Base-by-base conservation (phyloP, 2,888 invertebrate species). In the Oxytorus armatus region DNA sequence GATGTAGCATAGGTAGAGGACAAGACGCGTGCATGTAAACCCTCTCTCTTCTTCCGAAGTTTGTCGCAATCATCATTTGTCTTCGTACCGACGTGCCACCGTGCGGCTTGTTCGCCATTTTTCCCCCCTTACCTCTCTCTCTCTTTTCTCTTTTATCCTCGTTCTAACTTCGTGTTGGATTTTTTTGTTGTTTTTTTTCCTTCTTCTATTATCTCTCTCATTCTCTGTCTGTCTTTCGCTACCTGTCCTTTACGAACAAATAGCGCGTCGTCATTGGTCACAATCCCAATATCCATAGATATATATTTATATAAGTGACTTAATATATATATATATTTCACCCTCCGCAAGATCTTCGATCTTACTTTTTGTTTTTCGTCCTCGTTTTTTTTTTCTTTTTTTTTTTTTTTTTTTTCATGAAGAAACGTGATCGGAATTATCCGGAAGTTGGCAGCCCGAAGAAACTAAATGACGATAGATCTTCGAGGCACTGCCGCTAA, bases 51-150 rank as follows among this genome's bases (percentile, higher is more conserved):
- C 69, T 82, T 83, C 74, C 73, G 78, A 85, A 85, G 84, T 85
- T 83, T 83, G 80, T 83, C 84, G 85, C 85, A 84, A 85, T 85
- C 85, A 85, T 84, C 85, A 84, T 85, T 85, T 85, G 83, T 85
- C 85, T 85, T 85, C 77, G 75, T 83, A 82, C 80, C 78, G 75
- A 81, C 77, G 81, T 81, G 57, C 77, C 59, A 77, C 51, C 55
- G 25, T 53, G 66, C 55, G n/a, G 63, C 75, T 49, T 14, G 5
- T 63, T 55, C 53, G 21, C 69, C 51, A 65, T 65, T 75, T 79
- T 75, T 75, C 63, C 65, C 14, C 49, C 63, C 29, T 57, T 68
- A 14, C 23, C 44, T 47, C 53, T 42, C 63, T 36, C 61, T 68
- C 18, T 29, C 44, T 47, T 57, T 42, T 59, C 47, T 14, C 57